Base-by-base conservation (phyloP, 1,140 invertebrate genomes). In the Drosophila leontia region DNA sequence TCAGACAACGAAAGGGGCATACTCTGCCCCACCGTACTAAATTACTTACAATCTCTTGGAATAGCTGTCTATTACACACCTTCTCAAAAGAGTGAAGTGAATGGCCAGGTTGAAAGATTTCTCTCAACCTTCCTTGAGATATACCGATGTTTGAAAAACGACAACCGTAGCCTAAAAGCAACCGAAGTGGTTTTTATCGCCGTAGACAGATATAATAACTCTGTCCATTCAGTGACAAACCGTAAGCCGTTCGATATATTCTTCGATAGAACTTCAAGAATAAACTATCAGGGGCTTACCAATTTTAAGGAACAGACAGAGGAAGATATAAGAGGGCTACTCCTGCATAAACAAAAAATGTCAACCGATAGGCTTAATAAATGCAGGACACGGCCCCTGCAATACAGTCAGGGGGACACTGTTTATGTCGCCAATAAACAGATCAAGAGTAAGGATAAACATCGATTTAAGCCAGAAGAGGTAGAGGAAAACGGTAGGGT, bases 201-300 rank as follows among this genome's bases (percentile, higher is more conserved):
- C 0, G 60, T 64, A 1, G 60, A 64, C 12, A 62, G 50, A 12
- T 70, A 70, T 15, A 70, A 62, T 2, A 62, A 62, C 8, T 48
- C 19, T 29, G 6, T 50, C n/a, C 69, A 59, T 9, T 67, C 47
- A 7, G 55, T 59, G 1, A 72, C 26, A 0, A 32, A 45, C 2
- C 44, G 26, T 29, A 29, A 29, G 6, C 26, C 26, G 26, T 32
- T 39, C 1, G 41, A 59, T 3, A 32, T 59, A 1, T 65, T 65
- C 11, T 12, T 65, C 1, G 12, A 72, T 1, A 37, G 51, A 9
- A n/a, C 26, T 1, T 23, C 44, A 1, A 50, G 51, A 35, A 56
- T 41, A 7, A 56, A 62, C 3, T 50, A 58, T 6, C 35, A 58
- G 13, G 44, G 35, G 0, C 15, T 59, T 0, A n/a, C 37, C 1